A percentile compares a stretch with the other conserved stretches of the same genome.
Evolutionary conservation across 2,113 vertebrate genomes (phyloP).

Genomic region (Guaruba guarouba): DNA sequence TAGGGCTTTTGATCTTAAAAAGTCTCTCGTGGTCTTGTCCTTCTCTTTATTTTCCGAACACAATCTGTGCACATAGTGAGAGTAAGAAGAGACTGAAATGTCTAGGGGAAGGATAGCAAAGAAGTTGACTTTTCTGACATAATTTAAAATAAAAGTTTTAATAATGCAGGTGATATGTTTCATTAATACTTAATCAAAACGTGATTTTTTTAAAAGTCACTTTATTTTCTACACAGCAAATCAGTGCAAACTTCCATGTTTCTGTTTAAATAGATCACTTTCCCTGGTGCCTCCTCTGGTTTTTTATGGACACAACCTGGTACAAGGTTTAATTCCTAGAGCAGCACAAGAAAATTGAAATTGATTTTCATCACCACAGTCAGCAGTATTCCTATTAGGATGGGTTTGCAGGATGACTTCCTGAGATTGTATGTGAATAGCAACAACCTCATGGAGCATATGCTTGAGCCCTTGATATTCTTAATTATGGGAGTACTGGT

Average conservation of each 20-base stretch:
- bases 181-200: background rate
- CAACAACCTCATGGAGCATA: background rate
- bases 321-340: background rate
- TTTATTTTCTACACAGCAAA: background rate
- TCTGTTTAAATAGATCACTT: background rate
- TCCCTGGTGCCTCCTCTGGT: background rate
- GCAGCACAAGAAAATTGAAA: background rate
- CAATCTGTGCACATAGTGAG: background rate
- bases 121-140: background rate
- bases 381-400: background rate
- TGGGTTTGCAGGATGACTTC: background rate
- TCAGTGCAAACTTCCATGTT: background rate
- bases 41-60: background rate
- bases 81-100: background rate
- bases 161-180: background rate
- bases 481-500: background rate
- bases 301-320: background rate
- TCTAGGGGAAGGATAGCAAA: fast-evolving
- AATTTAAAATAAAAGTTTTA: background rate
- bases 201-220: background rate
- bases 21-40: background rate
- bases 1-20: background rate
- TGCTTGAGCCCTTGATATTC: background rate
- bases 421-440: background rate
- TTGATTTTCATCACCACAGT: background rate